Percentiles rank a stretch among this genome's conserved stretches.
Evolutionary conservation across 30 jellyfish, hydroid and myxozoan genomes (phyloP).

Genomic region (Morbakka virulenta): DNA sequence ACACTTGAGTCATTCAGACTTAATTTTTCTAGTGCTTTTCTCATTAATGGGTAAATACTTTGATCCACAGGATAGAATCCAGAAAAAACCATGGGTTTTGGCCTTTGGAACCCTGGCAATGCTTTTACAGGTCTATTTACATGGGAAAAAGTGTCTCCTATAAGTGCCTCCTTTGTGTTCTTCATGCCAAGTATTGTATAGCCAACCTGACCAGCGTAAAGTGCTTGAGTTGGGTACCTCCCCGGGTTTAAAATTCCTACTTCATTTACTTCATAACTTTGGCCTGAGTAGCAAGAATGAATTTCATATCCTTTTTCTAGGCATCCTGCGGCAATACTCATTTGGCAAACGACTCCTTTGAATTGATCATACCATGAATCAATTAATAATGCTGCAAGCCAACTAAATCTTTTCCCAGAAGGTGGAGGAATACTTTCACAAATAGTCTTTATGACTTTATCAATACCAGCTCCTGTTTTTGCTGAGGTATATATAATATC

Average conservation of each 20-base stretch:
- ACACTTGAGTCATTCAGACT: conserved; percentile 92
- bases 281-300: conserved; percentile 45
- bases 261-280: conserved; percentile 71
- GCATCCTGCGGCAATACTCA: conserved; percentile 70
- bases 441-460: conserved; percentile 33
- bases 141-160: conserved; percentile 80
- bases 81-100: conserved; percentile 97
- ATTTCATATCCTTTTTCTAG: conserved; percentile 74
- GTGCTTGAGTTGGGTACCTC: conserved; percentile 49
- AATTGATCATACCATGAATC: conserved; percentile 94
- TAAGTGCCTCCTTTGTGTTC: conserved; percentile 63
- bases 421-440: conserved; percentile 75
- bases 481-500: conserved; percentile 86
- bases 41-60: conserved; percentile 34
- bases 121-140: conserved; percentile 59
- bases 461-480: conserved; percentile 86
- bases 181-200: conserved; percentile 79
- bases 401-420: conserved; percentile 19
- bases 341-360: conserved; percentile 87
- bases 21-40: conserved; percentile 73
- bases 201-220: conserved; percentile 99
- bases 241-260: conserved; percentile 83
- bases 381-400: conserved; percentile 54
- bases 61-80: conserved; percentile 91
- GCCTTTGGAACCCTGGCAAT: conserved; percentile 78